Evolutionary conservation across 2,888 invertebrate species (phyloP).

Genomic region (Brenthis hecate): DNA sequence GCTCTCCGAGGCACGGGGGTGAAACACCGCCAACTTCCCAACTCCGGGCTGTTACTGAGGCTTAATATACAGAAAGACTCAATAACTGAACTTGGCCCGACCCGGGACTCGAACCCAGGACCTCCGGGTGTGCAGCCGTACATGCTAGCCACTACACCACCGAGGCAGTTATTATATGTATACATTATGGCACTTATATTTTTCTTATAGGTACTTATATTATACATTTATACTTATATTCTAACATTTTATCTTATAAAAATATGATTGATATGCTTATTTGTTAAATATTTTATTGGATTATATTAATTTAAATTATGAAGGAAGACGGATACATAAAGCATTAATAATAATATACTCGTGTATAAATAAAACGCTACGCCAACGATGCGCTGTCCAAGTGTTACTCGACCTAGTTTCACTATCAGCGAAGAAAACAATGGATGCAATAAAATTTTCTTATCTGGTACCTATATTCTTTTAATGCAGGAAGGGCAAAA

Average conservation of each 20-base stretch:
- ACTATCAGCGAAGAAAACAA: constrained; percentile 13
- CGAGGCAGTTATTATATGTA: too few relatives aligned
- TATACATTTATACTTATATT: background rate
- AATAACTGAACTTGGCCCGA: too few relatives aligned
- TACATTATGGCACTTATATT: background rate
- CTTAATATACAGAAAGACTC: too few relatives aligned
- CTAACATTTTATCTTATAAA: background rate
- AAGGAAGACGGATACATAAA: background rate
- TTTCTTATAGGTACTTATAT: too few relatives aligned
- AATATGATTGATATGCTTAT: background rate
- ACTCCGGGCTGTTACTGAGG: too few relatives aligned
- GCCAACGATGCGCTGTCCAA: constrained; percentile 3
- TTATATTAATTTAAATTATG: too few relatives aligned
- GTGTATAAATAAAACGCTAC: background rate
- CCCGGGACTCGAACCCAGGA: too few relatives aligned
- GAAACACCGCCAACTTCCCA: too few relatives aligned
- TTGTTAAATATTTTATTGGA: background rate
- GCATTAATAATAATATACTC: background rate
- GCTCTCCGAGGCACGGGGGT: too few relatives aligned
- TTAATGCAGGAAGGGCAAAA: constrained; percentile 69
- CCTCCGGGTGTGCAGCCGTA: too few relatives aligned
- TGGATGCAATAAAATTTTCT: constrained; percentile 1
- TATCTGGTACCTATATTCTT: constrained; percentile 5
- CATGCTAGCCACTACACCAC: too few relatives aligned
- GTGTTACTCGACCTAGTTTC: constrained; percentile 9